Evolutionary conservation across 2,113 vertebrate genomes (phyloP).

Genomic region (Steatornis caripensis): DNA sequence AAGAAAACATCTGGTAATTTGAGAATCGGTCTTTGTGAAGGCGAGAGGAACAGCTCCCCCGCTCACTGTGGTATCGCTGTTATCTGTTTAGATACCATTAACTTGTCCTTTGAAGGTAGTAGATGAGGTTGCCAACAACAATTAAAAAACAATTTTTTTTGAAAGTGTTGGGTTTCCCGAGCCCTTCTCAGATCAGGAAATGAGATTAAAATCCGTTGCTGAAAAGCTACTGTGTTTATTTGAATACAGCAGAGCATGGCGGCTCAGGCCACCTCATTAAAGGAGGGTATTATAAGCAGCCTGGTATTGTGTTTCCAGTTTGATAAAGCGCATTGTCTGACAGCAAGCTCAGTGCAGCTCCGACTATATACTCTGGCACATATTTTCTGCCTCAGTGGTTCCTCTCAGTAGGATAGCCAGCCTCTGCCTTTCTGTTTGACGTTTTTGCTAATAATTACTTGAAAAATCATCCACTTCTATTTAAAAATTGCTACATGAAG

Average conservation of each 20-base stretch:
- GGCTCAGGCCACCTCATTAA: slow-evolving; percentile 37
- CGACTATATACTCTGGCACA: background rate
- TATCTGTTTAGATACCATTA: slow-evolving; percentile 41
- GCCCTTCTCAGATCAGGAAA: slow-evolving; percentile 50
- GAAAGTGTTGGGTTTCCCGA: slow-evolving; percentile 12
- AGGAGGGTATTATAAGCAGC: slow-evolving; percentile 38
- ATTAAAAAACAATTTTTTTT: slow-evolving; percentile 45
- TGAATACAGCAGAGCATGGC: slow-evolving; percentile 29
- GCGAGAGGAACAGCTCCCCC: background rate
- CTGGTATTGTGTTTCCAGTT: slow-evolving; percentile 25
- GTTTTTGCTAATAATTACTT: slow-evolving; percentile 73
- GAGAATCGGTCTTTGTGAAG: background rate
- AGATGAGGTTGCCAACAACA: slow-evolving; percentile 45
- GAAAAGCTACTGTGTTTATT: slow-evolving; percentile 46
- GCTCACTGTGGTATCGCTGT: background rate
- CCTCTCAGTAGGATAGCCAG: slow-evolving; percentile 63
- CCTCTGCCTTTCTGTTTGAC: slow-evolving; percentile 63
- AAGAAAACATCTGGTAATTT: slow-evolving; percentile 32
- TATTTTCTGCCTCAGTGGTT: slow-evolving; percentile 68
- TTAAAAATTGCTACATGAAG: slow-evolving; percentile 65
- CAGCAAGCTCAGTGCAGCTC: slow-evolving; percentile 44
- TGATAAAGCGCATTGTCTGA: slow-evolving; percentile 53
- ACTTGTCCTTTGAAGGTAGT: slow-evolving; percentile 47
- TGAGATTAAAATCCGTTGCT: slow-evolving; percentile 49
- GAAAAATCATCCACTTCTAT: slow-evolving; percentile 65